Evolutionary conservation across 2,888 invertebrate species (phyloP).

Genomic region (Caenorhabditis panamensis): DNA sequence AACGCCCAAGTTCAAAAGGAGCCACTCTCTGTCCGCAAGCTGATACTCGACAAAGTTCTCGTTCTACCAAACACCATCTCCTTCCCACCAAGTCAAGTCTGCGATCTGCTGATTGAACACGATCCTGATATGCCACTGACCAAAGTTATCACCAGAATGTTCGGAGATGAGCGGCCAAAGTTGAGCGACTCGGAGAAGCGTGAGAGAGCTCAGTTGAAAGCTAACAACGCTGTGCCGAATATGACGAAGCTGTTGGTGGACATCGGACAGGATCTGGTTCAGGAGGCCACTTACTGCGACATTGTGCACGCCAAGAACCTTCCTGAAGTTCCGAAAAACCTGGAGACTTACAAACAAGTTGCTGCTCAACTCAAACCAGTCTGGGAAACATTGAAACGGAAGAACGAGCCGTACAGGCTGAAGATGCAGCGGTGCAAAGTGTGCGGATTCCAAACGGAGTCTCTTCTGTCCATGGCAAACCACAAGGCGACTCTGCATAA

Average conservation of each 20-base stretch:
- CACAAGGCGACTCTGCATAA: conserved; percentile 75
- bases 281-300: conserved; percentile 80
- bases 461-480: conserved; percentile 66
- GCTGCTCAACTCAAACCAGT: conserved; percentile 80
- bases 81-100: conserved; percentile 79
- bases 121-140: conserved; percentile 76
- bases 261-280: conserved; percentile 80
- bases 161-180: conserved; percentile 77
- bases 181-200: conserved; percentile 75
- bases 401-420: conserved; percentile 77
- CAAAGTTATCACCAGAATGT: conserved; percentile 75
- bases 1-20: conserved; percentile 79
- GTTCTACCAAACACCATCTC: conserved; percentile 80
- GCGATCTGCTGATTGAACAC: conserved; percentile 80
- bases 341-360: conserved; percentile 80
- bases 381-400: conserved; percentile 76
- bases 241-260: conserved; percentile 79
- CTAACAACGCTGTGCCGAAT: conserved; percentile 70
- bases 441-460: conserved; percentile 79
- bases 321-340: conserved; percentile 79
- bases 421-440: conserved; percentile 70
- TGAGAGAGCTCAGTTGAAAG: conserved; percentile 72
- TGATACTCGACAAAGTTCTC: conserved; percentile 79
- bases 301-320: conserved; percentile 80
- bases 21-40: conserved; percentile 76